phyloP scores from a whole-genome alignment of 2,888 invertebrate genomes.

The Copidosoma aretas region DNA sequence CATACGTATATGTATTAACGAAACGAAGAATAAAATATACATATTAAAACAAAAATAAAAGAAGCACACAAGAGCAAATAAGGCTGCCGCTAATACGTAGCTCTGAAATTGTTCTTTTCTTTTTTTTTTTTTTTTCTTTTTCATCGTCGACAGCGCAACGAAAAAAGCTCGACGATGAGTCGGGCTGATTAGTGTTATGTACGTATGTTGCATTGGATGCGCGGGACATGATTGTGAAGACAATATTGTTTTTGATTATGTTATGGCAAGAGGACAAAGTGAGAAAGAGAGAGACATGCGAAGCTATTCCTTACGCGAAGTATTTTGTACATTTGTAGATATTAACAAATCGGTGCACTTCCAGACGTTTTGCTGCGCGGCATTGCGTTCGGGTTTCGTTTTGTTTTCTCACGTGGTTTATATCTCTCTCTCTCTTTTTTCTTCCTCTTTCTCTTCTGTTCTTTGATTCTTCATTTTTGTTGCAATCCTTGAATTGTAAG shows the following conservation, averaged over 20 bases:
- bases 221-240: constrained; percentile 18
- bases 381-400: constrained; percentile 31
- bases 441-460: constrained; percentile 5
- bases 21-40: constrained; percentile 16
- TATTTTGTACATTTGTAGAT: constrained; percentile 59
- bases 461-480: constrained; percentile 17
- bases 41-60: constrained; percentile 17
- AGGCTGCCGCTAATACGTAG: constrained; percentile 34
- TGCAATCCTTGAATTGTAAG: constrained; percentile 4
- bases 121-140: too few relatives aligned
- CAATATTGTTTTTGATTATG: too few relatives aligned
- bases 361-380: constrained; percentile 35
- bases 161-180: constrained; percentile 28
- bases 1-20: constrained; percentile 20
- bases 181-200: constrained; percentile 29
- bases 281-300: constrained; percentile 31
- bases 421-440: constrained; percentile 12
- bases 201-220: constrained; percentile 31
- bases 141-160: constrained; percentile 18
- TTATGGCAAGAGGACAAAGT: neutral
- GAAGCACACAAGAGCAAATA: constrained; percentile 32
- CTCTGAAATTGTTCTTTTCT: constrained; percentile 3
- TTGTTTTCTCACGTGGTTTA: constrained; percentile 18
- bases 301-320: constrained; percentile 32
- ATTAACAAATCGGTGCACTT: constrained; percentile 43